phyloP scores from a whole-genome alignment of 2,797 vertebrate species.

The Schizothorax lantsangensis region DNA sequence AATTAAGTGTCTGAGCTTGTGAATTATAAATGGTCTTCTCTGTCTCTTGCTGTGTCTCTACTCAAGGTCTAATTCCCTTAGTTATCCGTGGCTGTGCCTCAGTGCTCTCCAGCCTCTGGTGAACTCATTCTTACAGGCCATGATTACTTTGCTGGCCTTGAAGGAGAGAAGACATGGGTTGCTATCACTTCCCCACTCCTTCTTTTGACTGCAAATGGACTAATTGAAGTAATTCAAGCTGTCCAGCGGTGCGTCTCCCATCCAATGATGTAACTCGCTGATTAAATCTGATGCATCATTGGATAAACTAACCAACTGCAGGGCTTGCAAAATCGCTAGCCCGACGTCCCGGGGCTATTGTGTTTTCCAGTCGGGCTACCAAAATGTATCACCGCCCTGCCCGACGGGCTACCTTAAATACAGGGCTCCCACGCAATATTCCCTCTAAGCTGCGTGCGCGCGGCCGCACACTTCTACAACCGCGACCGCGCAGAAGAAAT shows the following conservation, averaged over 20 bases:
- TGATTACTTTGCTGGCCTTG: slow-evolving; percentile 1
- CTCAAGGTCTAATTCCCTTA: slow-evolving; percentile 33
- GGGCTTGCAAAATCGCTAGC: too few relatives aligned
- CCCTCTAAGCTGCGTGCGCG: too few relatives aligned
- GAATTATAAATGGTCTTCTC: slow-evolving; percentile 30
- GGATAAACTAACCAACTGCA: not conserved
- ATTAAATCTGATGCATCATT: not conserved
- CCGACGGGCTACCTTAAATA: too few relatives aligned
- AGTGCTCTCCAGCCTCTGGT: not conserved
- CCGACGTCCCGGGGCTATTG: too few relatives aligned
- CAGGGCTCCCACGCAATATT: too few relatives aligned
- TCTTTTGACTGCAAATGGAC: not conserved
- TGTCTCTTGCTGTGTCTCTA: slow-evolving; percentile 29
- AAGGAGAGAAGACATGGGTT: not conserved
- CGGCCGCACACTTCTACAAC: too few relatives aligned
- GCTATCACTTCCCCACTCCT: not conserved
- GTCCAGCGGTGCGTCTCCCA: not conserved
- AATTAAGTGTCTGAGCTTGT: slow-evolving; percentile 36
- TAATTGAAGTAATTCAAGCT: not conserved
- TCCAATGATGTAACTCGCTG: not conserved
- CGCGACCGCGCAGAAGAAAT: too few relatives aligned
- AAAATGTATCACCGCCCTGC: too few relatives aligned
- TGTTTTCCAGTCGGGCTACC: too few relatives aligned
- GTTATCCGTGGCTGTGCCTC: not conserved
- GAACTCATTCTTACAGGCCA: not conserved